A percentile compares a stretch with the other conserved stretches of the same genome.
Conservation (phyloP, 2,113 vertebrate species). For the Nerophis ophidion region DNA sequence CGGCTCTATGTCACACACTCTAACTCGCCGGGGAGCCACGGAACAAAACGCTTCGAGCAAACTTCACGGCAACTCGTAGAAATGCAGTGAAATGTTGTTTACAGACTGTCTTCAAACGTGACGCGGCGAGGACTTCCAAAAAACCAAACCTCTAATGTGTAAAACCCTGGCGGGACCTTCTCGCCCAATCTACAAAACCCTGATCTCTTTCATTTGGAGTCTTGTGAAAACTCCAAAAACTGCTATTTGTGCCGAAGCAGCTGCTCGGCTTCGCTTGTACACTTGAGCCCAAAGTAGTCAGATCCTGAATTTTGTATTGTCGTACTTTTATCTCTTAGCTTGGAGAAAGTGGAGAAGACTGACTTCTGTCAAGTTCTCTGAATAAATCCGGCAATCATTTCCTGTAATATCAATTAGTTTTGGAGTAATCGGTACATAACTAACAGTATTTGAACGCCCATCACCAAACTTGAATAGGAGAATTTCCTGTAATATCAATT, state of each 20-base stretch:
- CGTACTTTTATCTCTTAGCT: background rate
- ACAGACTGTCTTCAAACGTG: conserved; percentile 47
- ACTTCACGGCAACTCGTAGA: conserved; percentile 16
- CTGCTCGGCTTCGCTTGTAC: background rate
- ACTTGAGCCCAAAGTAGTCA: background rate
- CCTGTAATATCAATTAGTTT: no score
- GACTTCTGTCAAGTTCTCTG: no score
- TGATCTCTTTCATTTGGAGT: conserved; percentile 68
- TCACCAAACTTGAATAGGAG: no score
- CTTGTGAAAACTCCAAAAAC: conserved; percentile 62
- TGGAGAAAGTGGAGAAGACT: background rate
- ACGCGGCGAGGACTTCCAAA: conserved; percentile 57
- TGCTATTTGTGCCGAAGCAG: conserved; percentile 11
- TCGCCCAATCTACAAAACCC: conserved; percentile 57
- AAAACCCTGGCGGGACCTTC: conserved; percentile 68
- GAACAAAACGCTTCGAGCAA: conserved; percentile 29
- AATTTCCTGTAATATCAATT: no score
- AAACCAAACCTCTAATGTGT: conserved; percentile 57
- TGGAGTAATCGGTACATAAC: no score
- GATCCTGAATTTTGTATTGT: background rate
- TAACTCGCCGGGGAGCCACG: conserved; percentile 34
- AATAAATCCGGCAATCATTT: no score
- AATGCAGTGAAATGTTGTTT: conserved; percentile 47
- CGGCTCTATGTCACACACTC: conserved; percentile 28
- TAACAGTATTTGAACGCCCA: no score